Evolutionary conservation across 2,797 vertebrate species (phyloP), one percentile per base, ranked within the genome.

Genomic region (Rachycentron canadum): DNA sequence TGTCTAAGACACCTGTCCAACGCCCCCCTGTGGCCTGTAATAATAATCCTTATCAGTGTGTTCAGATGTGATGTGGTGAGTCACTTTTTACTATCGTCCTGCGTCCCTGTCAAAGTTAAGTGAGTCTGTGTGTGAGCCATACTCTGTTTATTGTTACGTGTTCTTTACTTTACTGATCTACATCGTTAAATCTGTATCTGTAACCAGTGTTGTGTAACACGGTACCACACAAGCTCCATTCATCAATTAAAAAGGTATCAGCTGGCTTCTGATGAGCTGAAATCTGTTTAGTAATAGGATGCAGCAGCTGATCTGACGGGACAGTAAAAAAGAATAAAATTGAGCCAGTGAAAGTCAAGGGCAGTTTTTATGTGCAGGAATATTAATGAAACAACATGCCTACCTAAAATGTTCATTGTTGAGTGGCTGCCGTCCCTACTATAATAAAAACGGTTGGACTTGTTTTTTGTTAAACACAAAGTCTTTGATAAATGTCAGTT

Each of bases 351-450:
- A 83, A 87, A 83, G 68, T 83, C 80, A 87, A 89, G 83, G 81
- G 69, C 77, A 76, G 30, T 84, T 82, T 88, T 81, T 82, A 79
- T 72, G 60, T 69, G 76, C 55, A 58, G 82, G 74, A 66, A 85
- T 87, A 84, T 81, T 73, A 82, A 85, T 86, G 71, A 80, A 86
- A 82, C 69, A 77, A 70, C 72, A 79, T 49, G 61, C 23, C 57
- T 38, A 41, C 38, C 63, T 55, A 26, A 71, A 84, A 49, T 60
- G 60, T 40, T 79, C 36, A 76, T 32, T 40, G 40, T 55, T 56
- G 49, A 58, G 62, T 58, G 2, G 12, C 59, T 53, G 53, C 58
- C 41, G 72, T 32, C 32, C 41, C 11, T 21, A 23, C 32, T 47
- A 0, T 50, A n/a, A 71, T 53, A 34, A 59, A 76, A 78, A 47